Evolutionary conservation across 2,113 vertebrate genomes (phyloP), one percentile per base, ranked within the genome.

Genomic region (Neolamprologus tretocephalus): DNA sequence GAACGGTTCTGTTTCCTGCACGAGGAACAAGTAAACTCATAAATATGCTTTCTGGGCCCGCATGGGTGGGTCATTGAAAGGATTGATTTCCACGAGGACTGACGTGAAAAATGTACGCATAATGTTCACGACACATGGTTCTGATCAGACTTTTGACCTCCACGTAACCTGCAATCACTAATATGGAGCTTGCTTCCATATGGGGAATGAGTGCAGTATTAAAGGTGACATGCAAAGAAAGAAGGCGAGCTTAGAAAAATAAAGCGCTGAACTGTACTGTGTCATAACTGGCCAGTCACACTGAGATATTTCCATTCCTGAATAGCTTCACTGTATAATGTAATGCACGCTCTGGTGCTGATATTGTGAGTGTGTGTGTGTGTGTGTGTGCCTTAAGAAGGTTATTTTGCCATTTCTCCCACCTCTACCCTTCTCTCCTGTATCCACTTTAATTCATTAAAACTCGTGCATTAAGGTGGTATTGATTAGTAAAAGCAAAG

Each of bases 61-160:
- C 85, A 83, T 14, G 53, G 89, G 81, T 91, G 91, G 91, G 91
- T 94, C 91, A 89, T 14, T 1, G 80, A 61, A 1, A 17, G 79
- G 88, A 94, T 68, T 93, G 91, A 94, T 92, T 82, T 94, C 90
- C 88, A 94, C 66, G 6, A 94, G 93, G 83, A 85, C 83, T 91
- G 94, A 96, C 84, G 16, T 90, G 86, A 91, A 91, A 95, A 93
- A 95, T 89, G 89, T 75, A 73, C 58, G 82, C 85, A 88, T 85
- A 89, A 88, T 85, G 91, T 88, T 84, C 23, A 45, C 19, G 81
- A 85, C 95, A 96, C 92, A 90, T 96, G 94, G 92, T 90, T 93
- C 86, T 90, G 93, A 93, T 96, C 93, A 92, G 85, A 92, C 90
- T 63, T 89, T 33, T 95, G 89, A 93, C 93, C 95, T 89, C 82